phyloP scores from a whole-genome alignment of 2,888 invertebrate species.

The Cheilosia pagana region DNA sequence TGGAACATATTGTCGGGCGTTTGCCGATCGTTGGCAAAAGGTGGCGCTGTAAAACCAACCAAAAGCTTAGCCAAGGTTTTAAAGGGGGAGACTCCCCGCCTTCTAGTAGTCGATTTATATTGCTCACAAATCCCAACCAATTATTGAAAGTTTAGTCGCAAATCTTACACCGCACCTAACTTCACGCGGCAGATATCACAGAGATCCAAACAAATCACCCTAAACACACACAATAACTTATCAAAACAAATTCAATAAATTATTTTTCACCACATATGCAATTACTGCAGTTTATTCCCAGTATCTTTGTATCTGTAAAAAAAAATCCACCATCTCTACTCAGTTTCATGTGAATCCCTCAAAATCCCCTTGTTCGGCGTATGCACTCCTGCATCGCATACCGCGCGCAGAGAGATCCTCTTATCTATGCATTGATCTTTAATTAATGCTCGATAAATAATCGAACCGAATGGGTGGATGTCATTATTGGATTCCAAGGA shows the following conservation, averaged over 20 bases:
- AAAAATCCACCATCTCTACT: slow-evolving; percentile 58
- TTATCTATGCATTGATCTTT: slow-evolving; percentile 78
- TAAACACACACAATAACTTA: slow-evolving; percentile 60
- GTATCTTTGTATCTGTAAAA: slow-evolving; percentile 49
- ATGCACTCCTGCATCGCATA: slow-evolving; percentile 8
- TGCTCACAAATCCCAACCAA: too few species aligned
- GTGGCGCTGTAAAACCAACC: too few species aligned
- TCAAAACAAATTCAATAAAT: slow-evolving; percentile 62
- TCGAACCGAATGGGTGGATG: slow-evolving; percentile 78
- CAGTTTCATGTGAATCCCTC: slow-evolving; percentile 46
- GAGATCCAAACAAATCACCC: slow-evolving; percentile 50
- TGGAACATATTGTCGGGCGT: too few species aligned
- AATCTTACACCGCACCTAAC: not conserved
- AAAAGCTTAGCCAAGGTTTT: too few species aligned
- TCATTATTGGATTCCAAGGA: slow-evolving; percentile 76
- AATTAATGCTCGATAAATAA: slow-evolving; percentile 79
- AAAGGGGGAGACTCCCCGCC: too few species aligned
- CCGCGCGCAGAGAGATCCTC: slow-evolving; percentile 52
- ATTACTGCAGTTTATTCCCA: slow-evolving; percentile 30
- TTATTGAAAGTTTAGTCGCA: too few species aligned
- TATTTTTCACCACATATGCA: slow-evolving; percentile 42
- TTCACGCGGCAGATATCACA: slow-evolving; percentile 42
- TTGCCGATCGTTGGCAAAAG: too few species aligned
- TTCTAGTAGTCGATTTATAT: too few species aligned
- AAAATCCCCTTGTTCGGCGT: not conserved